phyloP scores from a whole-genome alignment of 2,113 vertebrate genomes.

The Alectura lathami region DNA sequence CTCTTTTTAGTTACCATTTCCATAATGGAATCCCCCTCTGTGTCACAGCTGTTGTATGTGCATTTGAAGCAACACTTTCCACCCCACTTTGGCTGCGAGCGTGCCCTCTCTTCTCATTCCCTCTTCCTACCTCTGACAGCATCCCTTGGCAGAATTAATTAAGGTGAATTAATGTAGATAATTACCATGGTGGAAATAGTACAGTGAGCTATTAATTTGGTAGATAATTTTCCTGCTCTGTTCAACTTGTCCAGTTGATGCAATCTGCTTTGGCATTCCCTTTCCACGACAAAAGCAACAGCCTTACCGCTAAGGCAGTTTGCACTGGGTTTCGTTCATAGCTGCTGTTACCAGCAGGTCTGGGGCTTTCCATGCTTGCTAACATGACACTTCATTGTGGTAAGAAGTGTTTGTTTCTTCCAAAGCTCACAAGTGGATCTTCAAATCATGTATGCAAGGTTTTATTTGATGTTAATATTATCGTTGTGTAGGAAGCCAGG shows the following conservation, averaged over 20 bases:
- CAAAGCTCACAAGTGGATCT: neutral
- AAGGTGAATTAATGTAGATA: neutral
- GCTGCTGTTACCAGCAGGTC: neutral
- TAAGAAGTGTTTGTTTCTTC: neutral
- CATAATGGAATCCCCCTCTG: neutral
- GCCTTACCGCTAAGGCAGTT: neutral
- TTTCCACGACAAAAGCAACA: neutral
- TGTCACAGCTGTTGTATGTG: neutral
- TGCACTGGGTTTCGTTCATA: neutral
- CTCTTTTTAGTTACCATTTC: neutral
- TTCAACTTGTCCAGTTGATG: neutral
- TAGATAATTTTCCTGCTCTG: neutral
- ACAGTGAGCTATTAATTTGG: neutral
- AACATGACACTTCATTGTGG: neutral
- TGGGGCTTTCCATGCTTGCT: neutral
- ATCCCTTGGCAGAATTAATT: neutral
- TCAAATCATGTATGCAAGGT: neutral
- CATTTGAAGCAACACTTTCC: neutral
- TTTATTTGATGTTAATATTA: neutral
- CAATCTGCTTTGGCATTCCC: neutral
- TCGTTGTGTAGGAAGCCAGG: neutral
- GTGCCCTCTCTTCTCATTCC: neutral
- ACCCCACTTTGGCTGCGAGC: fast-evolving
- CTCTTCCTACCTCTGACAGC: neutral
- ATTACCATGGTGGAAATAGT: neutral